phyloP scores from a whole-genome alignment of 2,797 vertebrate genomes.

The Sebastes minor region DNA sequence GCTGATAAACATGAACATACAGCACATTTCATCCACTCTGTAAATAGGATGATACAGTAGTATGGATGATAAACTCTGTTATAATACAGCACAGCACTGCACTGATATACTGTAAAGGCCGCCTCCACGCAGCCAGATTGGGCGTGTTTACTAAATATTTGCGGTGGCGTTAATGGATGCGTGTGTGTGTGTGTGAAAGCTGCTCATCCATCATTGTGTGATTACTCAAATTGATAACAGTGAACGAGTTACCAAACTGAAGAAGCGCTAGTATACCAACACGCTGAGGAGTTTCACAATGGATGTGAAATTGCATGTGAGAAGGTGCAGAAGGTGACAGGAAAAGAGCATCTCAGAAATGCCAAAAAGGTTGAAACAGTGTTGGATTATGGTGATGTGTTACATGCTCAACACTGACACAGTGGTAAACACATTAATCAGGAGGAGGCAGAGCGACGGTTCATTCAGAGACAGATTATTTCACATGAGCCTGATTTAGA shows the following conservation, averaged over 20 bases:
- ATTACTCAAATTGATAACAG: background rate
- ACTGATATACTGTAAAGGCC: background rate
- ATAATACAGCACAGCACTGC: background rate
- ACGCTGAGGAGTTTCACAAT: background rate
- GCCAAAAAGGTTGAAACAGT: background rate
- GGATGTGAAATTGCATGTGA: no score
- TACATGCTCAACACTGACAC: background rate
- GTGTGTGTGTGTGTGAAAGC: background rate
- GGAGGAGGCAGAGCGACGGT: no score
- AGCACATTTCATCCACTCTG: background rate
- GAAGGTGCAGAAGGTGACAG: background rate
- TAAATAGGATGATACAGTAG: conserved; percentile 1
- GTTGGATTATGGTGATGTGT: background rate
- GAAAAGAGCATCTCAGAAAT: background rate
- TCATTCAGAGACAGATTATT: background rate
- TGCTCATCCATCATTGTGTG: background rate
- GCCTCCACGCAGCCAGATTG: no score
- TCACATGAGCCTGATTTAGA: background rate
- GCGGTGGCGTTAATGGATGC: background rate
- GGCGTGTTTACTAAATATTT: conserved; percentile 4
- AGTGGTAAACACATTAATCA: background rate
- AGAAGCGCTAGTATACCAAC: background rate
- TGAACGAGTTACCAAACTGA: background rate
- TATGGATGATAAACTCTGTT: background rate
- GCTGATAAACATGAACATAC: background rate